These are phyloP conservation scores for Encarsia formosa DNA, from an alignment of 2,888 invertebrate genomes.

Conservation along the genomic window DNA sequence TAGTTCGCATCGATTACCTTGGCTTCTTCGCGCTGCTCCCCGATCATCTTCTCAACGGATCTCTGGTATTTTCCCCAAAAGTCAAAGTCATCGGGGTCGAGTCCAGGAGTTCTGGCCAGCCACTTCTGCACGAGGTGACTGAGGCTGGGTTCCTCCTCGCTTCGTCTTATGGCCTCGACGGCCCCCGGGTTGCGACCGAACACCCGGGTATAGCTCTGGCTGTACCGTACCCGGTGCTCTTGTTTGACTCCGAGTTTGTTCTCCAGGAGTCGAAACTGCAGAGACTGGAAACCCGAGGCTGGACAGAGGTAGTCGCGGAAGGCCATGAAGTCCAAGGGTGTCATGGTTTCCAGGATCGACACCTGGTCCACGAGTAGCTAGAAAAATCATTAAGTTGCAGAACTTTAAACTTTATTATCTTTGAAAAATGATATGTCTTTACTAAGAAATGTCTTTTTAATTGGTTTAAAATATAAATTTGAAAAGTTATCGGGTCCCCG, in stretches of 20 bases:
- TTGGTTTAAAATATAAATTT: not conserved
- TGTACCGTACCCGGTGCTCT: conserved; percentile 88
- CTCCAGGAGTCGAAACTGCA: conserved; percentile 93
- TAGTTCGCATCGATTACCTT: too few relatives aligned
- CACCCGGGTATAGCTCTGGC: conserved; percentile 83
- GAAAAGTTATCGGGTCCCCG: too few relatives aligned
- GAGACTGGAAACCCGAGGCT: conserved; percentile 96
- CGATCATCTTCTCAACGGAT: conserved; percentile 69
- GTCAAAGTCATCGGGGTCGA: conserved; percentile 73
- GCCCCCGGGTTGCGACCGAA: conserved; percentile 73
- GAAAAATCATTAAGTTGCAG: too few relatives aligned
- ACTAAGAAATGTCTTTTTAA: not conserved
- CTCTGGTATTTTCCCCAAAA: conserved; percentile 90
- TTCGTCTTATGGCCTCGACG: conserved; percentile 58
- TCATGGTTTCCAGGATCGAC: conserved; percentile 97
- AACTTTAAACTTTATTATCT: too few relatives aligned
- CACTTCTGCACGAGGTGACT: conserved; percentile 83
- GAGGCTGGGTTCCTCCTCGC: conserved; percentile 82
- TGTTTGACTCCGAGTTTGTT: conserved; percentile 82
- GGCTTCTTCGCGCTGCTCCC: conserved; percentile 63
- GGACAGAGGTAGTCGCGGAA: conserved; percentile 90
- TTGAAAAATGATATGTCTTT: not conserved
- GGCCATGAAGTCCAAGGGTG: conserved; percentile 97
- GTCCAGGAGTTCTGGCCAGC: conserved; percentile 91
- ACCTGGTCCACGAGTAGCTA: conserved; percentile 96